phyloP scores from a whole-genome alignment of 2,113 vertebrate genomes.

The Clarias gariepinus region DNA sequence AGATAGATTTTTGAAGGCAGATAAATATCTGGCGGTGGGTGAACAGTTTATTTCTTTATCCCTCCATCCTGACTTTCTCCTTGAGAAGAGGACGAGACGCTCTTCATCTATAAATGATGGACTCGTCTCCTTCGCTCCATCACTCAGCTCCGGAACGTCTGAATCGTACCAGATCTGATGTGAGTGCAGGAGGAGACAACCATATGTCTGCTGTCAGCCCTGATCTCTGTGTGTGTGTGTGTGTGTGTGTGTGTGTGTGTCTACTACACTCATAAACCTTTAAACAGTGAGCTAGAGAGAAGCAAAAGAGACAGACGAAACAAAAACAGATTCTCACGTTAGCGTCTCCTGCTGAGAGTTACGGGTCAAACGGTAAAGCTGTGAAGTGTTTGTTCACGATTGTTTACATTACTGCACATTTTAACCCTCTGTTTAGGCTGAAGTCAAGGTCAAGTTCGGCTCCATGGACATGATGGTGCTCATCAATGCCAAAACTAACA shows the following conservation, averaged over 20 bases:
- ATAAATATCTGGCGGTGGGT: background rate
- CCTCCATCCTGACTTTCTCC: constrained; percentile 47
- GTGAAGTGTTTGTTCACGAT: background rate
- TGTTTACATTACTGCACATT: background rate
- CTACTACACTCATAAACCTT: background rate
- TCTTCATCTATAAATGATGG: constrained; percentile 70
- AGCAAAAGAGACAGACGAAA: background rate
- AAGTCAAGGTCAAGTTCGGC: background rate
- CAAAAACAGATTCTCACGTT: background rate
- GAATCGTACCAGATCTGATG: constrained; percentile 46
- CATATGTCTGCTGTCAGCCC: background rate
- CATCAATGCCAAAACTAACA: background rate
- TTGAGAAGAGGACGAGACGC: constrained; percentile 62
- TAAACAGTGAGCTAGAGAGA: background rate
- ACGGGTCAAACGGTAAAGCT: background rate
- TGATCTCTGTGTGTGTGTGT: background rate
- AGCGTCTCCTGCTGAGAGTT: background rate
- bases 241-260: background rate
- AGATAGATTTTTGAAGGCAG: background rate
- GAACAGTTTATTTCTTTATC: background rate
- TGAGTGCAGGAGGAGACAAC: constrained; percentile 53
- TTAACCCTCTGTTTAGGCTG: background rate
- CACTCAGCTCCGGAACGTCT: constrained; percentile 29
- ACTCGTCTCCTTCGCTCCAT: constrained; percentile 64
- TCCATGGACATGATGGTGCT: background rate